Evolutionary conservation across 2,113 vertebrate genomes (phyloP), one percentile per base, ranked within the genome.

Genomic region (Salvelinus namaycush): DNA sequence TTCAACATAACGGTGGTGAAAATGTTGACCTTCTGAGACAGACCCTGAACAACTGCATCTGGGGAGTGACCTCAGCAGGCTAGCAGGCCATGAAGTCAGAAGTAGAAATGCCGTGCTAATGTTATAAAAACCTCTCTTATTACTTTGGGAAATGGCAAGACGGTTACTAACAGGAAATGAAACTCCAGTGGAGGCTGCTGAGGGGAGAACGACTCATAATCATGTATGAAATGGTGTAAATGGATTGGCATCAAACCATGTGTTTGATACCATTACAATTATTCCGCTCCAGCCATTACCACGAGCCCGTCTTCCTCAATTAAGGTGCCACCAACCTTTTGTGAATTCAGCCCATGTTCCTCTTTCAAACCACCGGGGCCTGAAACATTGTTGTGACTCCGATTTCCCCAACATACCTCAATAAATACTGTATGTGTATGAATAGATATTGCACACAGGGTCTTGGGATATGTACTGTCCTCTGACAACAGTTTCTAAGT

Each of bases 1-100:
- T 87, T 90, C n/a, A 94, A 92, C 81, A 91, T 93, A 90, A 74
- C 79, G 5, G 79, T 91, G 69, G 88, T 92, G 76, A 72, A 78
- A 3, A 59, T 84, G 24, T 72, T 94, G 24, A 88, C 26, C 26
- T 90, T 66, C 73, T 91, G 0, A 92, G 92, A 57, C 73, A 89
- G 20, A 80, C 84, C 26, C 80, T 94, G 51, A 93, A 90, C 90
- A 57, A 48, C 49, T 49, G 12, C 0, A 9, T 90, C 22, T 93
- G 92, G 93, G 84, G 71, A 82, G 88, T 75, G 1, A 73, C 11
- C 2, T 20, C 24, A 34, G 64, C 31, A 27, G 5, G 27, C 49
- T 54, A 60, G 26, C 24, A 24, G 39, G 39, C 4, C 48, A 16
- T 60, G 20, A 13, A n/a, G 67, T 22, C 39, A 31, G 59, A n/a